These are phyloP conservation scores for Pomatorhinus ruficollis DNA, from an alignment of 2,113 vertebrate genomes.

Conservation along the genomic window DNA sequence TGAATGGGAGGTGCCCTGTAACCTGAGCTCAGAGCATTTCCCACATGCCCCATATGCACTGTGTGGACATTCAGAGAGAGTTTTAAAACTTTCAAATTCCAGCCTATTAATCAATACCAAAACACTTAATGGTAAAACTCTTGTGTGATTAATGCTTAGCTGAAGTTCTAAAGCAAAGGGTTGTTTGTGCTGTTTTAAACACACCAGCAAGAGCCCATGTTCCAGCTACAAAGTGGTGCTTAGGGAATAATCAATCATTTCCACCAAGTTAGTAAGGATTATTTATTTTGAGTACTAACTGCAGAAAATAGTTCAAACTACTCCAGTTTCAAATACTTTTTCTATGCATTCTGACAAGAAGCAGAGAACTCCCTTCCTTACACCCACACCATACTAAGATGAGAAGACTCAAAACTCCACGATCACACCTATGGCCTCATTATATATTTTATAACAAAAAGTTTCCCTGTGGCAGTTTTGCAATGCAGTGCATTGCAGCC, in stretches of 20 bases:
- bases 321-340: background rate
- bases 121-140: background rate
- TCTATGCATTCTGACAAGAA: background rate
- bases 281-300: background rate
- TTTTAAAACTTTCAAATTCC: slow-evolving; percentile 15
- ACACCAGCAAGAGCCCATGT: background rate
- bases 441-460: background rate
- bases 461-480: background rate
- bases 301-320: background rate
- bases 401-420: background rate
- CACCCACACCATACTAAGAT: background rate
- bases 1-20: background rate
- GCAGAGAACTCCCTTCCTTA: background rate
- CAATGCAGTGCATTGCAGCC: background rate
- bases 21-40: background rate
- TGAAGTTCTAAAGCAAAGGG: background rate
- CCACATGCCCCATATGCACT: background rate
- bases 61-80: background rate
- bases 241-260: slow-evolving; percentile 29
- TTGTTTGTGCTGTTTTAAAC: slow-evolving; percentile 17
- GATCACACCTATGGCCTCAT: background rate
- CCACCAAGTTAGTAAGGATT: slow-evolving; percentile 25
- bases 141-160: slow-evolving; percentile 40
- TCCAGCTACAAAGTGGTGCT: background rate
- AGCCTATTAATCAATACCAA: slow-evolving; percentile 1